Evolutionary conservation across 1,140 invertebrate species (phyloP), one percentile per base, ranked within the genome.

Genomic region (Lysiphlebus fabarum): DNA sequence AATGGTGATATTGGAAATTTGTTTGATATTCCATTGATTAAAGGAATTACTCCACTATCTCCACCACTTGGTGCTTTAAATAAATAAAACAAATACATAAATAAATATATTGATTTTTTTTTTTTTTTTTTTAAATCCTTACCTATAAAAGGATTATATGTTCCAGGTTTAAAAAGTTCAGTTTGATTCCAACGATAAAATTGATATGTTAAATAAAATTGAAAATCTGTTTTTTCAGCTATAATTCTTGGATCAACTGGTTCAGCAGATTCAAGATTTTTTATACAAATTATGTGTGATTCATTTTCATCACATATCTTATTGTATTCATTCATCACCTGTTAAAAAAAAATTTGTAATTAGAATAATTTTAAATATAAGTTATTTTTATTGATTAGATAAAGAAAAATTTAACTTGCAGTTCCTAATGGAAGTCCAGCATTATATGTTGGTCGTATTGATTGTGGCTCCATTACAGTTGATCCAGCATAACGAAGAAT

Each of bases 401-500:
- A n/a, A 4, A 51, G 5, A 11, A 17, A 48, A 37, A 26, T 6
- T n/a, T 43, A 7, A 53, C 58, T 60, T 12, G 55, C 58, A 7
- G 36, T 41, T 36, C 58, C 58, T n/a, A 14, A 17, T n/a, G 44
- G 44, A 48, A 60, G 45, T 34, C 53, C 49, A n/a, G 44, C 17
- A 44, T 37, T 14, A 17, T 48, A 55, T 5, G 4, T 6, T 9
- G 58, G 58, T 43, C 33, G 33, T 9, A 7, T 3, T 17, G 9
- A n/a, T 42, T 38, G 1, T 11, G 51, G 58, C 11, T 2, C 7
- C 10, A 14, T n/a, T 4, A 49, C 10, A 36, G 41, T 5, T 33
- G 53, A 60, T n/a, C 53, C 53, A 17, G 9, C 56, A 53, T 84
- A 84, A 40, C 72, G 63, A 33, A 84, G 61, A 55, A 83, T 73